Evolutionary conservation across 35 echinoderm and acorn worm species (phyloP), one percentile per base, ranked within the genome.

Genomic region (Ptychodera flava): DNA sequence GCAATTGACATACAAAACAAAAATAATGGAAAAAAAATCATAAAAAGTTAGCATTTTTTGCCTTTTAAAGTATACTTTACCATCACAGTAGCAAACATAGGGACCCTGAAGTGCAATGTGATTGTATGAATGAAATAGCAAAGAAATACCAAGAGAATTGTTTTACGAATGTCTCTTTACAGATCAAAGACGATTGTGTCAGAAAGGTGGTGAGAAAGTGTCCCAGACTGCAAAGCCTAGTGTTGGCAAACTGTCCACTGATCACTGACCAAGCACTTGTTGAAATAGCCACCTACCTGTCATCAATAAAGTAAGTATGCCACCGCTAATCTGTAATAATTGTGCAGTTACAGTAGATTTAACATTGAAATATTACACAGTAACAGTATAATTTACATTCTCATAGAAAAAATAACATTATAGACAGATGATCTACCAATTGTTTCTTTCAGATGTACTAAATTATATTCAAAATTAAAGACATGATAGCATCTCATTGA

Each of bases 231-330:
- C 81, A 88, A 28, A 94, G 80, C 15, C 33, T 99, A 12, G 90
- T 91, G 16, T 35, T 99, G 16, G 96, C 96, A n/a, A 93, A 93
- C 31, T 99, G 96, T 35, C 85, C 81, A 16, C 93, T 92, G 52
- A 31, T 99, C 10, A 90, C 93, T 31, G 91, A 99, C 36, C 82
- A 81, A 0, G 79, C 96, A 12, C 29, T 99, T 88, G 78, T 88
- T 33, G 96, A 99, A 32, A 94, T 99, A 27, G 92, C 92, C 30
- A 87, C 96, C 2, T 94, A 90, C 77, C 38, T 99, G 0, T 81
- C 88, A 37, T 84, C 76, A 22, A 92, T 99, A 88, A 94, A 88
- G 96, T 99, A 91, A 82, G 83, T 16, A 33, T 32, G 14, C 31
- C 14, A 22, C 31, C 31, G 16, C 16, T 16, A 27, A 16, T 16